A percentile compares a stretch with the other conserved stretches of the same genome.
Conservation (phyloP, 2,888 invertebrate species). For the Stenoptilia bipunctidactyla region DNA sequence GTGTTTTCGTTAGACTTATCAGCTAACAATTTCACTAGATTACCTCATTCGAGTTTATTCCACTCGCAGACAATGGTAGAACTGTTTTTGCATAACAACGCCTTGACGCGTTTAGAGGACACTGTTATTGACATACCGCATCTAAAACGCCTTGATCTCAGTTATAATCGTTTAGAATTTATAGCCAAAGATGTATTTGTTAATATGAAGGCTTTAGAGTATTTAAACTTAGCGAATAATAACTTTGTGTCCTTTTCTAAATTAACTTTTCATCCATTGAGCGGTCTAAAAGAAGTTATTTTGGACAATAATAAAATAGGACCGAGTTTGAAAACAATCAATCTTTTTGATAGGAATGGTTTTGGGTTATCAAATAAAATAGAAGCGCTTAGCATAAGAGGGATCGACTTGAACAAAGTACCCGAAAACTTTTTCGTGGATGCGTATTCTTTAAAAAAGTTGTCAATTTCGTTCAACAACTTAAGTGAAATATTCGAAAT, state of each 20-base stretch:
- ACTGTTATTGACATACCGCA: constrained; percentile 37
- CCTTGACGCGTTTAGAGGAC: constrained; percentile 29
- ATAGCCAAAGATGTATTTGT: constrained; percentile 46
- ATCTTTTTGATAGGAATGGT: constrained; percentile 48
- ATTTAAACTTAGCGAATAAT: constrained; percentile 55
- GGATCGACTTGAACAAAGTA: constrained; percentile 32
- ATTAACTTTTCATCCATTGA: constrained; percentile 44
- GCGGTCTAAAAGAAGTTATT: constrained; percentile 42
- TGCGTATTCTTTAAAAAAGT: constrained; percentile 49
- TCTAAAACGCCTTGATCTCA: constrained; percentile 47
- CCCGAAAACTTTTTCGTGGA: constrained; percentile 52
- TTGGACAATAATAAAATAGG: constrained; percentile 57
- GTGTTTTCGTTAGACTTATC: constrained; percentile 43
- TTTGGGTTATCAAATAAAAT: constrained; percentile 46
- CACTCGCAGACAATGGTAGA: constrained; percentile 31
- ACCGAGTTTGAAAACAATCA: constrained; percentile 28
- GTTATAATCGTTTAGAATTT: constrained; percentile 39
- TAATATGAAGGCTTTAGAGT: constrained; percentile 40
- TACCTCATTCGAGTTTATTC: constrained; percentile 26
- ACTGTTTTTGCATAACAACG: constrained; percentile 37
- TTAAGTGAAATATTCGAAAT: constrained; percentile 65
- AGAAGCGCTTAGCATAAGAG: constrained; percentile 35
- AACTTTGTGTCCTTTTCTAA: constrained; percentile 41
- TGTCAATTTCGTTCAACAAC: constrained; percentile 67
- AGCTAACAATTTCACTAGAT: constrained; percentile 31